Evolutionary conservation across 2,113 vertebrate genomes (phyloP).

Genomic region (Plecturocebus donacophilus): DNA sequence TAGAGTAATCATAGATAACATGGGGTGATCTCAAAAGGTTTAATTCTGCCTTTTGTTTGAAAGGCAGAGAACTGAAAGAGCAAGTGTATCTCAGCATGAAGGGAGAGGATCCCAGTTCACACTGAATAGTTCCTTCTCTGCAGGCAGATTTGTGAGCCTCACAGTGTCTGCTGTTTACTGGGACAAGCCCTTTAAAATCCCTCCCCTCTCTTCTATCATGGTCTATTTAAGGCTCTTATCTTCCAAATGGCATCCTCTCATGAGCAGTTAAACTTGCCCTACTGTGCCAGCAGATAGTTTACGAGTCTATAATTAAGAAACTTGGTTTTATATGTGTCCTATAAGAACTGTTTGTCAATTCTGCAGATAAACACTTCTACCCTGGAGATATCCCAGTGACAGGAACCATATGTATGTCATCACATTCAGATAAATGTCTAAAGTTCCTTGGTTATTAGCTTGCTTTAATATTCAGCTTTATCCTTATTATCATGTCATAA

Average conservation of each 20-base stretch:
- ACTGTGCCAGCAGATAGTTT: background rate
- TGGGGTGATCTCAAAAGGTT: background rate
- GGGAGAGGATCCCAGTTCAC: background rate
- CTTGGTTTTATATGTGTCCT: constrained; percentile 33
- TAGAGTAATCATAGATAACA: constrained; percentile 50
- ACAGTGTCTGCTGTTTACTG: background rate
- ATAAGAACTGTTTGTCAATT: constrained; percentile 30
- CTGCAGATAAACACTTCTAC: constrained; percentile 20
- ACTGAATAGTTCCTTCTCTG: background rate
- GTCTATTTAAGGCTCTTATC: background rate
- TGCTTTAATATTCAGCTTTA: constrained; percentile 9
- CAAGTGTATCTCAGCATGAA: background rate
- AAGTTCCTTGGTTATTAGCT: constrained; percentile 24
- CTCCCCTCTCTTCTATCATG: background rate
- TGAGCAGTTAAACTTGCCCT: constrained; percentile 12
- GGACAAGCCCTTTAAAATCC: background rate
- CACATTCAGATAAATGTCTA: background rate
- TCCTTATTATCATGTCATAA: background rate
- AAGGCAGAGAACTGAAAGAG: constrained; percentile 58
- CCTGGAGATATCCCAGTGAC: background rate
- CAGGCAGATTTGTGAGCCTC: background rate
- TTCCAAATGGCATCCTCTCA: background rate
- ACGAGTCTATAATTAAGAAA: constrained; percentile 32
- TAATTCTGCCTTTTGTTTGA: constrained; percentile 57
- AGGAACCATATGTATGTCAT: constrained; percentile 17